Evolutionary conservation across 1,140 invertebrate species (phyloP).

Genomic region (Aporrectodea caliginosa): DNA sequence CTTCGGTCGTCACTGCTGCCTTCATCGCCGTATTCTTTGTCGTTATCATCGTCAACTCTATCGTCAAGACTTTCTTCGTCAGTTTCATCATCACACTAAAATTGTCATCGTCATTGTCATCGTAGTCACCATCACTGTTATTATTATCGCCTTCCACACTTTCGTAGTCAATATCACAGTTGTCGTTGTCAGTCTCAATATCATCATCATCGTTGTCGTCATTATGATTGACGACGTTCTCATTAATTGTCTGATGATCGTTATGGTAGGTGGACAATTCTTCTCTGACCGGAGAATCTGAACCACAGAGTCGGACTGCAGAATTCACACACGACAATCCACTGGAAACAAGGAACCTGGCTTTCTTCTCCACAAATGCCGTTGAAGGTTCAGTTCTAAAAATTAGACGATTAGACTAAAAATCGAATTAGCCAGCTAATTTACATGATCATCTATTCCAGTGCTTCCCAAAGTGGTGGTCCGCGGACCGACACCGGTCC

Average conservation of each 20-base stretch:
- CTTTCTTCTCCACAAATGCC: conserved; percentile 95
- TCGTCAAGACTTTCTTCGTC: not conserved
- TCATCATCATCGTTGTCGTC: not conserved
- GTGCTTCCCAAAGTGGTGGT: too few species aligned
- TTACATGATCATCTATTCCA: too few species aligned
- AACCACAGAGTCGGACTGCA: conserved; percentile 82
- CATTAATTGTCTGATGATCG: not conserved
- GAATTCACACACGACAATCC: conserved; percentile 94
- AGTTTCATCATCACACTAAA: not conserved
- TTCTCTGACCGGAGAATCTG: conserved; percentile 88
- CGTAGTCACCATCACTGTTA: not conserved
- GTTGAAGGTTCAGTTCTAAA: too few species aligned
- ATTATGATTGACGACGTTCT: not conserved
- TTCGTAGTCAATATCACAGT: not conserved
- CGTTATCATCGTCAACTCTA: not conserved
- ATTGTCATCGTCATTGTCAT: conserved; percentile 5
- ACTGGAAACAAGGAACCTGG: conserved; percentile 91
- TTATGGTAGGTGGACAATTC: conserved; percentile 59
- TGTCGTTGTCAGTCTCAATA: not conserved
- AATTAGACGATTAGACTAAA: too few species aligned
- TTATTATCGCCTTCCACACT: not conserved
- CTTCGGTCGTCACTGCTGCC: not conserved
- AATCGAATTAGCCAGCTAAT: too few species aligned
- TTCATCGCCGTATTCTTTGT: not conserved
- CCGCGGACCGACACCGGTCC: too few species aligned